phyloP scores from a whole-genome alignment of 2,888 invertebrate genomes.

The Conchocele bisecta region DNA sequence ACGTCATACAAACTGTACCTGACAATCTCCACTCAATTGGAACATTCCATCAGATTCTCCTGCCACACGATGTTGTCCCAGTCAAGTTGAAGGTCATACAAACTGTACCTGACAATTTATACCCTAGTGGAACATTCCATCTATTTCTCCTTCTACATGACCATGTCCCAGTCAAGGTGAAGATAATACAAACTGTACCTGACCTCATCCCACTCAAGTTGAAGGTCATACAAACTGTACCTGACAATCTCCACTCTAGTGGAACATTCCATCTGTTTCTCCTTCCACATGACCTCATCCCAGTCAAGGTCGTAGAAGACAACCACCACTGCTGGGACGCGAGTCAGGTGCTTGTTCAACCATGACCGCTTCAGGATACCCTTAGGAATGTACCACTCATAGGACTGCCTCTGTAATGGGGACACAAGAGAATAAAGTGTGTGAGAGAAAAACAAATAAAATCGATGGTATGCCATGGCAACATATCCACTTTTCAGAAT shows the following conservation, averaged over 20 bases:
- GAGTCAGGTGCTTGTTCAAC: slow-evolving; percentile 95
- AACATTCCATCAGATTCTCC: slow-evolving; percentile 97
- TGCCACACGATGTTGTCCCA: slow-evolving; percentile 98
- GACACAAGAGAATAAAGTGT: neutral
- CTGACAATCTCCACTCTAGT: slow-evolving; percentile 90
- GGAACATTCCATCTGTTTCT: slow-evolving; percentile 96
- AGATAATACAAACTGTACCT: no score
- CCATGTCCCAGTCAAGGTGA: slow-evolving; percentile 99
- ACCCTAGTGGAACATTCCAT: slow-evolving; percentile 96
- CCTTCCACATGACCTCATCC: slow-evolving; percentile 97
- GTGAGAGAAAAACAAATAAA: neutral
- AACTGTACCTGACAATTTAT: slow-evolving; percentile 87
- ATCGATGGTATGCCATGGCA: neutral
- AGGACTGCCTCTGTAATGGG: slow-evolving; percentile 88
- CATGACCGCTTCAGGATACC: slow-evolving; percentile 97
- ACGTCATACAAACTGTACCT: no score
- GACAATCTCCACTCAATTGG: slow-evolving; percentile 90
- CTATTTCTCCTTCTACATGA: slow-evolving; percentile 96
- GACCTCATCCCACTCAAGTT: neutral
- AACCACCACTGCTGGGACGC: slow-evolving; percentile 95
- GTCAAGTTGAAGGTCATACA: no score
- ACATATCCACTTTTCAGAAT: neutral
- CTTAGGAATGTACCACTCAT: slow-evolving; percentile 93
- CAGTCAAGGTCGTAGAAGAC: slow-evolving; percentile 98
- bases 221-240: no score